A percentile compares a stretch with the other conserved stretches of the same genome.
Evolutionary conservation across 2,797 vertebrate genomes (phyloP).

Genomic region (Anisognathus igniventris): DNA sequence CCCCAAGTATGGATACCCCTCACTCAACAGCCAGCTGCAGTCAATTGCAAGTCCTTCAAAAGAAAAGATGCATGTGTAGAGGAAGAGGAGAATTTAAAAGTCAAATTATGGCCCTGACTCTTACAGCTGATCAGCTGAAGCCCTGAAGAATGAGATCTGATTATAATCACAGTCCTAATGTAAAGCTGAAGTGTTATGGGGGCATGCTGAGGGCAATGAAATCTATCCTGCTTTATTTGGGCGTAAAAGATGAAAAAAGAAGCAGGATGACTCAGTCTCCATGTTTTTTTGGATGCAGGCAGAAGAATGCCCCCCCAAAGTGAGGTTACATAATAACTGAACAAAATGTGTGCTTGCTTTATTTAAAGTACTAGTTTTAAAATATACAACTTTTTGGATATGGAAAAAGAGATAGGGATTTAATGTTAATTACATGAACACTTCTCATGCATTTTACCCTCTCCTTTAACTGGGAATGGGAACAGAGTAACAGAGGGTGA

Average conservation of each 20-base stretch:
- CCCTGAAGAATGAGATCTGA: slow-evolving; percentile 58
- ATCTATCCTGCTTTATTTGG: slow-evolving; percentile 3
- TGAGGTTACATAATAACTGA: neutral
- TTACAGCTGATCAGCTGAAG: slow-evolving; percentile 44
- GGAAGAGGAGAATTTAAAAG: slow-evolving; percentile 60
- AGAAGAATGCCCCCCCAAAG: neutral
- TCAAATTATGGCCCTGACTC: slow-evolving; percentile 43
- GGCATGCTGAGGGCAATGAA: slow-evolving; percentile 22
- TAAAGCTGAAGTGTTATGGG: slow-evolving; percentile 28
- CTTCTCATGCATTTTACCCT: neutral
- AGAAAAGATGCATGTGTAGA: slow-evolving; percentile 31
- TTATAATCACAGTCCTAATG: slow-evolving; percentile 57
- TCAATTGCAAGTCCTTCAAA: slow-evolving; percentile 47
- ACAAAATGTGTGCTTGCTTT: neutral
- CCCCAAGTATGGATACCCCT: neutral
- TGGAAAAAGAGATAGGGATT: neutral
- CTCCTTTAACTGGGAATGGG: neutral
- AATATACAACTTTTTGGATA: neutral
- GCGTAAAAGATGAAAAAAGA: neutral
- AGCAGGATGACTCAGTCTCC: slow-evolving; percentile 22
- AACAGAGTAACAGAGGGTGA: neutral
- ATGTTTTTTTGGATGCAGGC: neutral
- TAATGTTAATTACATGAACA: neutral
- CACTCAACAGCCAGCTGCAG: slow-evolving; percentile 48
- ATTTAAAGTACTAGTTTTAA: neutral